Conservation (phyloP, 1,140 invertebrate species). For the Drosophila teissieri region DNA sequence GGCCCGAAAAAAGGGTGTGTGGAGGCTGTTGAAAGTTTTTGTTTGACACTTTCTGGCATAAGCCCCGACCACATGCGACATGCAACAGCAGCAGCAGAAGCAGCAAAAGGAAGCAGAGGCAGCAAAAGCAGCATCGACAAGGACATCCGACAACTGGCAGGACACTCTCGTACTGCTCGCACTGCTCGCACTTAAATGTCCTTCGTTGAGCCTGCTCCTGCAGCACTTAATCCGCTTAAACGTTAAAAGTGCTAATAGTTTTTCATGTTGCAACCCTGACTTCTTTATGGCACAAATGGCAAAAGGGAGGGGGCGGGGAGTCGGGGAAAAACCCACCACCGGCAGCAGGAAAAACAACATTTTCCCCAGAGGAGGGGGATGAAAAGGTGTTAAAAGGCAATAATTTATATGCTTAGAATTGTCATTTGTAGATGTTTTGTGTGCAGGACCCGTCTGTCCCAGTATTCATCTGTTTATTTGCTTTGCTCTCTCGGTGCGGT, state of each 20-base stretch:
- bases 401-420: constrained; percentile 77
- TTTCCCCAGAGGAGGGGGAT: constrained; percentile 12
- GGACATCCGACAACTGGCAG: constrained; percentile 33
- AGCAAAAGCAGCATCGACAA: constrained; percentile 23
- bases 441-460: constrained; percentile 21
- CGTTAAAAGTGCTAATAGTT: constrained; percentile 81
- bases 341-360: constrained; percentile 19
- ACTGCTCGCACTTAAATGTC: constrained; percentile 57
- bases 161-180: not conserved
- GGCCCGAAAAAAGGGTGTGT: constrained; percentile 14
- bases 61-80: constrained; percentile 68
- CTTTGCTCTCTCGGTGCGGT: constrained; percentile 24
- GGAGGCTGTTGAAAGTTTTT: constrained; percentile 52
- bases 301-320: not conserved
- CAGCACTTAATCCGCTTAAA: constrained; percentile 77
- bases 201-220: constrained; percentile 54
- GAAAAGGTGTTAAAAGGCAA: constrained; percentile 78
- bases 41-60: constrained; percentile 65
- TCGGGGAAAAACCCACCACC: constrained; percentile 36
- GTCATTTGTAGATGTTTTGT: constrained; percentile 48
- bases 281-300: constrained; percentile 30
- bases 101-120: constrained; percentile 2
- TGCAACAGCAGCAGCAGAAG: constrained; percentile 20
- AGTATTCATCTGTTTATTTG: constrained; percentile 14
- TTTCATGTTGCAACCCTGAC: constrained; percentile 77